Percentiles rank a stretch among this genome's conserved stretches.
Evolutionary conservation across 2,888 invertebrate species (phyloP).

Genomic region (Actias luna): DNA sequence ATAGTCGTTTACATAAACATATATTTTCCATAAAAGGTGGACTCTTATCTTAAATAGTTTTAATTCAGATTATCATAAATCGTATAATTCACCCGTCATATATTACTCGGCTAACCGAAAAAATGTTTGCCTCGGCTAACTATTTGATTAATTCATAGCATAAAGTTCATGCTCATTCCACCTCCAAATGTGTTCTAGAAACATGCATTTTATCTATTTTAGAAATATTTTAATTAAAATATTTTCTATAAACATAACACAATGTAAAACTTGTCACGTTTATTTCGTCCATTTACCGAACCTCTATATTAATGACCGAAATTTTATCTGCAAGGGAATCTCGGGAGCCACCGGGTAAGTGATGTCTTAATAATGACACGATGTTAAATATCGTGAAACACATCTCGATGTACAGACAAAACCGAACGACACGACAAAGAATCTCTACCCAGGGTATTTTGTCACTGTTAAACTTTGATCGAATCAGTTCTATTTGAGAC

Average conservation of each 20-base stretch:
- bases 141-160: not conserved
- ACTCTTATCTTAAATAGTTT: not conserved
- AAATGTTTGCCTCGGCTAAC: not conserved
- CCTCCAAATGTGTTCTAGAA: not conserved
- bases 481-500: slow-evolving; percentile 64
- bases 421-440: slow-evolving; percentile 69
- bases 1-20: slow-evolving; percentile 5
- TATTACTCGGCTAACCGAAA: not conserved
- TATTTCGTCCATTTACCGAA: slow-evolving; percentile 51
- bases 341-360: slow-evolving; percentile 76
- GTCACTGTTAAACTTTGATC: slow-evolving; percentile 79
- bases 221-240: slow-evolving; percentile 15
- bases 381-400: slow-evolving; percentile 74
- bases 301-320: slow-evolving; percentile 64
- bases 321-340: slow-evolving; percentile 65
- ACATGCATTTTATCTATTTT: slow-evolving; percentile 6
- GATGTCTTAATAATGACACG: slow-evolving; percentile 80
- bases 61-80: slow-evolving; percentile 6
- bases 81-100: slow-evolving; percentile 1
- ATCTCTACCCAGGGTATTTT: slow-evolving; percentile 71
- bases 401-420: slow-evolving; percentile 64
- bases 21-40: slow-evolving; percentile 1
- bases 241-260: slow-evolving; percentile 32
- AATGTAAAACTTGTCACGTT: slow-evolving; percentile 36
- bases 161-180: not conserved